These are phyloP conservation scores for Iphiclides podalirius DNA, from an alignment of 2,888 invertebrate genomes.

Conservation along the genomic window DNA sequence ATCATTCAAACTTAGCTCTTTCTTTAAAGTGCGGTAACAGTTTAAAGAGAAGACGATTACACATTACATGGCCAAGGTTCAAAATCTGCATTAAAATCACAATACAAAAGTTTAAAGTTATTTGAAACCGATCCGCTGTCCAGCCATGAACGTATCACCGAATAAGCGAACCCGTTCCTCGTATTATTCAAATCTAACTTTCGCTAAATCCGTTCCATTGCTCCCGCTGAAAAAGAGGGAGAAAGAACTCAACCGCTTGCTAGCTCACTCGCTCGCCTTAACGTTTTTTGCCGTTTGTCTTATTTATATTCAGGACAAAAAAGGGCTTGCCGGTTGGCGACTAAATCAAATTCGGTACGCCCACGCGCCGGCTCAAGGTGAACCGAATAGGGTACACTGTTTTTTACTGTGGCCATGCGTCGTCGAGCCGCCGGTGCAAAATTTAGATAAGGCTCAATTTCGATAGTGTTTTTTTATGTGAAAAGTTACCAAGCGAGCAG, in stretches of 20 bases:
- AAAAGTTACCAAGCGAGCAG: too few relatives aligned
- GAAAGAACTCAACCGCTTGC: slow-evolving; percentile 51
- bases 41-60: too few relatives aligned
- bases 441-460: neutral
- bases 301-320: slow-evolving; percentile 78
- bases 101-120: too few relatives aligned
- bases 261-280: neutral
- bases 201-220: slow-evolving; percentile 58
- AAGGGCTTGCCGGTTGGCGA: slow-evolving; percentile 75
- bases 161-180: slow-evolving; percentile 53
- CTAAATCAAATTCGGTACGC: slow-evolving; percentile 74
- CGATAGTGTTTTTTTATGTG: neutral
- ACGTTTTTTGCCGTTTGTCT: slow-evolving; percentile 54
- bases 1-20: too few relatives aligned
- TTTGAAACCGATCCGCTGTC: too few relatives aligned
- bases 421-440: slow-evolving; percentile 47
- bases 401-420: slow-evolving; percentile 47
- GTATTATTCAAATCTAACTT: slow-evolving; percentile 72
- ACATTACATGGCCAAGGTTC: too few relatives aligned
- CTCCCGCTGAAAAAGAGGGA: slow-evolving; percentile 53
- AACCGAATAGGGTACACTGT: slow-evolving; percentile 55
- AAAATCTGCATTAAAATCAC: too few relatives aligned
- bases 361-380: slow-evolving; percentile 69
- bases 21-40: too few relatives aligned
- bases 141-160: neutral